Evolutionary conservation across 2,797 vertebrate species (phyloP).

Genomic region (Mormyrops attenuatus): DNA sequence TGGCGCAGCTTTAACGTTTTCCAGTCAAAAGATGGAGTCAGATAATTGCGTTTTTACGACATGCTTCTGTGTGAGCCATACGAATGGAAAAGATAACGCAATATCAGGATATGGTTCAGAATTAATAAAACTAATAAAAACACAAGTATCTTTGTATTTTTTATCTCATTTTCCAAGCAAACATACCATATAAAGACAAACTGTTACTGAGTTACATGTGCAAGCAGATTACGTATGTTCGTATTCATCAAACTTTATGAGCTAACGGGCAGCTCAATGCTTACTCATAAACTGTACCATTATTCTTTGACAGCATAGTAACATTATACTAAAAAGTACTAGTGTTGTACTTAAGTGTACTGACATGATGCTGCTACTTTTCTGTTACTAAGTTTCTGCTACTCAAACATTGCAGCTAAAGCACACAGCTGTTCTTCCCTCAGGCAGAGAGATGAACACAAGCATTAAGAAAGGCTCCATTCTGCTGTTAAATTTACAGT

Average conservation of each 20-base stretch:
- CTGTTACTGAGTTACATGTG: background rate
- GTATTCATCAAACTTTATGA: background rate
- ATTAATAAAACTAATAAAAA: background rate
- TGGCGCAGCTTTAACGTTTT: background rate
- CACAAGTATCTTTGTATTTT: background rate
- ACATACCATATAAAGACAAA: background rate
- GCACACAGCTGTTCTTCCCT: background rate
- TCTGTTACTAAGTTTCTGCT: background rate
- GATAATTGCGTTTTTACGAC: background rate
- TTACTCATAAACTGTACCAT: background rate
- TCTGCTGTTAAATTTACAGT: background rate
- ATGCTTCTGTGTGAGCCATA: background rate
- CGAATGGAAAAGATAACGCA: background rate
- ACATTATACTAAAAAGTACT: background rate
- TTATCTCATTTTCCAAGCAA: background rate
- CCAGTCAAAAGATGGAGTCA: background rate
- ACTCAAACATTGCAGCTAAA: background rate
- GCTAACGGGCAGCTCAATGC: background rate
- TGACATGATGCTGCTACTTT: background rate
- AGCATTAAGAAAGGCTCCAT: background rate
- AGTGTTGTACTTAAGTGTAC: background rate
- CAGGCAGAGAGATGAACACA: background rate
- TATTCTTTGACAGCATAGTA: background rate
- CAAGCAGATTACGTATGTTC: background rate
- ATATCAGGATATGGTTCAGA: background rate